Evolutionary conservation across 2,113 vertebrate species (phyloP).

Genomic region (Nothoprocta perdicaria): DNA sequence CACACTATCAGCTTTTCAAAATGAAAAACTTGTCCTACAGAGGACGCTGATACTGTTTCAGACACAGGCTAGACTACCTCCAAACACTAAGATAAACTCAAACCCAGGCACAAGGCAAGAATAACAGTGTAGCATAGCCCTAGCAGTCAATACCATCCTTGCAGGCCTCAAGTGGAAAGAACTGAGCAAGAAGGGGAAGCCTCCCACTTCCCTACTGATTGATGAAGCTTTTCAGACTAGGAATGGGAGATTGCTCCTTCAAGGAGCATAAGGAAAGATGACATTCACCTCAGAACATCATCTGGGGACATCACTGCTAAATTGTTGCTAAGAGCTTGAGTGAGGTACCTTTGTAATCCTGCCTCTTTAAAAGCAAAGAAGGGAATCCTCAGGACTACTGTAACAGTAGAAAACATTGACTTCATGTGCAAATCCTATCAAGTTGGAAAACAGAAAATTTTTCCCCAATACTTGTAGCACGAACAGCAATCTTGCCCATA

Average conservation of each 20-base stretch:
- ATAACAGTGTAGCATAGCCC: not conserved
- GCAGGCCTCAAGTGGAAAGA: not conserved
- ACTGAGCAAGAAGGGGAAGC: not conserved
- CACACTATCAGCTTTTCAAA: not conserved
- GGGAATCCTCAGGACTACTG: rapidly evolving
- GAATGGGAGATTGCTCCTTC: not conserved
- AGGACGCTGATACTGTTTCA: not conserved
- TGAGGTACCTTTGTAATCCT: rapidly evolving
- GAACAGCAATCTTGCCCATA: not conserved
- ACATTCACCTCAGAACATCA: not conserved
- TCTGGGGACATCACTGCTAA: not conserved
- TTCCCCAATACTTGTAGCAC: not conserved
- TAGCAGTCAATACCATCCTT: not conserved
- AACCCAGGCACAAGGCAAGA: not conserved
- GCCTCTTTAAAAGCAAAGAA: not conserved
- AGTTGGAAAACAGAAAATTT: not conserved
- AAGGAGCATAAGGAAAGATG: not conserved
- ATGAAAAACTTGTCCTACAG: not conserved
- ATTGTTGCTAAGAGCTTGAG: not conserved
- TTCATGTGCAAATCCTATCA: not conserved
- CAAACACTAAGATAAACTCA: not conserved
- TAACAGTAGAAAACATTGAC: not conserved
- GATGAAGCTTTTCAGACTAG: not conserved
- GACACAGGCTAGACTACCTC: not conserved
- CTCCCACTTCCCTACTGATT: not conserved